phyloP scores from a whole-genome alignment of 37 sponge, comb jelly and placozoan genomes.

The Eunapius fragilis region DNA sequence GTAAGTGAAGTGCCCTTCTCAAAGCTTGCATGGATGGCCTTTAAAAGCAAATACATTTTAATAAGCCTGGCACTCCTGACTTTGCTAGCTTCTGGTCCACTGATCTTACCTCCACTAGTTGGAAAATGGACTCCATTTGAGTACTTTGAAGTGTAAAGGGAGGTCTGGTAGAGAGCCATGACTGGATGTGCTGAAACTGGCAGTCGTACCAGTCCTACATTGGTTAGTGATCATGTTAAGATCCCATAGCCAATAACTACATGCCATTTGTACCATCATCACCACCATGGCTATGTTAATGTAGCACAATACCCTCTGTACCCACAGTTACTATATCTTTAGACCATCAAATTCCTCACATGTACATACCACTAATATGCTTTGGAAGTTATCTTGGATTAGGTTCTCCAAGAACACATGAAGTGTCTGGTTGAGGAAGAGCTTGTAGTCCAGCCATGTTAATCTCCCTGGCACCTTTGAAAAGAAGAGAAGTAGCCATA shows the following conservation, averaged over 20 bases:
- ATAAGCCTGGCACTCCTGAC: too few relatives aligned
- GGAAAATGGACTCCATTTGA: slow-evolving; percentile 17
- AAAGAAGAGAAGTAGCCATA: too few relatives aligned
- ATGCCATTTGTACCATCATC: too few relatives aligned
- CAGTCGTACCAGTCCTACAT: slow-evolving; percentile 57
- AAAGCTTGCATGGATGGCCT: slow-evolving; percentile 23
- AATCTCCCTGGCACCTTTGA: background rate
- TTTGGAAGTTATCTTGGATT: background rate
- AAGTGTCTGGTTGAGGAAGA: background rate
- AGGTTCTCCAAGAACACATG: background rate
- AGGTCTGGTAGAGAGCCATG: slow-evolving; percentile 52
- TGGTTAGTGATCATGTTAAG: background rate
- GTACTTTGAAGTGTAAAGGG: slow-evolving; percentile 28
- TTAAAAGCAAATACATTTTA: background rate
- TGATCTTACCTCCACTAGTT: slow-evolving; percentile 26
- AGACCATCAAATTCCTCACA: background rate
- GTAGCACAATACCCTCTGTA: too few relatives aligned
- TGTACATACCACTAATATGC: background rate
- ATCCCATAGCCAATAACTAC: background rate
- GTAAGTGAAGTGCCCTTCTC: background rate
- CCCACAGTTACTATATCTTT: too few relatives aligned
- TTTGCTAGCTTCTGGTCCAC: too few relatives aligned
- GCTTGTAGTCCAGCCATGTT: background rate
- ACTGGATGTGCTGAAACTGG: slow-evolving; percentile 32
- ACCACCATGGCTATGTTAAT: too few relatives aligned